These are phyloP conservation scores for Cynopterus sphinx DNA, from an alignment of 2,797 vertebrate genomes.

Conservation along the genomic window DNA sequence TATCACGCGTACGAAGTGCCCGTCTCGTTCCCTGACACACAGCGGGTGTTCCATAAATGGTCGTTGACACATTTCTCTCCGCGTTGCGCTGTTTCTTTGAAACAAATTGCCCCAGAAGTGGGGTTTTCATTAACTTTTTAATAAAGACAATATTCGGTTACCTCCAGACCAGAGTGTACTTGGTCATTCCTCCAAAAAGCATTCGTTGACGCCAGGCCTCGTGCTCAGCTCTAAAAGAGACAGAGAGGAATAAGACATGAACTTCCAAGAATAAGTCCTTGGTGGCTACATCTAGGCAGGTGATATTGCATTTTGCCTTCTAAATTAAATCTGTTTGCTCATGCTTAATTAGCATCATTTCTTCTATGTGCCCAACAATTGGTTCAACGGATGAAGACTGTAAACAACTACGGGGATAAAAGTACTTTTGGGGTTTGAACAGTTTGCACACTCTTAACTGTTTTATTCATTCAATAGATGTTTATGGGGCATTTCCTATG, in stretches of 20 bases:
- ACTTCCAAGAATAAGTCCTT: neutral
- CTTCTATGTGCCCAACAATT: neutral
- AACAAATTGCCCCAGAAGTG: neutral
- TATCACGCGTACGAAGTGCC: neutral
- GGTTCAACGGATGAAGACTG: neutral
- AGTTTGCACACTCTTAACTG: neutral
- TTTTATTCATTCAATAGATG: neutral
- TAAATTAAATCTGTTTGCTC: constrained; percentile 49
- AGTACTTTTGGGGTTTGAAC: neutral
- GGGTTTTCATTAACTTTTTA: constrained; percentile 3
- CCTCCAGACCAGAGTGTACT: neutral
- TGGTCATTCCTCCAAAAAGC: neutral
- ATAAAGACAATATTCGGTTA: neutral
- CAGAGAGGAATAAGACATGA: neutral
- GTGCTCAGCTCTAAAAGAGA: neutral
- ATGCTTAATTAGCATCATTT: constrained; percentile 7
- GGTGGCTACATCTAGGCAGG: neutral
- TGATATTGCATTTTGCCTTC: constrained; percentile 38
- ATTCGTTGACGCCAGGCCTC: neutral
- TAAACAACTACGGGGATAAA: neutral
- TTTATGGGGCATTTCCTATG: neutral
- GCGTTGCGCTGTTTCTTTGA: neutral
- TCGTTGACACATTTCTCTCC: neutral
- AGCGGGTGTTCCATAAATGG: neutral
- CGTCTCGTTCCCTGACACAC: neutral